Percentiles rank a stretch among this genome's conserved stretches.
These are phyloP conservation scores for Sporophila hypoxantha DNA, from an alignment of 2,113 vertebrate genomes.

Conservation along the genomic window DNA sequence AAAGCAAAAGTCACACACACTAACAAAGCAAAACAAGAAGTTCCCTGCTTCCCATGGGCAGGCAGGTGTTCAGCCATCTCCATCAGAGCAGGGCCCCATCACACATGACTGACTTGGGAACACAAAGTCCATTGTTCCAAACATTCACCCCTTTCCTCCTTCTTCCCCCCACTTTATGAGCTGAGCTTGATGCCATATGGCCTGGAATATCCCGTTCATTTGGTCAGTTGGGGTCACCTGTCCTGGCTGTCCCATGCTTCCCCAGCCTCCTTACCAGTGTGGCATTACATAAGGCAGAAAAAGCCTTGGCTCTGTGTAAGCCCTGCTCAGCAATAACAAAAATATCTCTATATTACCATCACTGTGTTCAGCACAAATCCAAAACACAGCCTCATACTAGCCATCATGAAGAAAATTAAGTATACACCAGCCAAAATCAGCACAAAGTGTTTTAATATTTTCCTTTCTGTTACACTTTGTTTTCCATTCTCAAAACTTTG, in stretches of 20 bases:
- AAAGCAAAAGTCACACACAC: background rate
- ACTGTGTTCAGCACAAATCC: background rate
- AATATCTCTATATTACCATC: too few relatives aligned
- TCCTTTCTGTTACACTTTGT: background rate
- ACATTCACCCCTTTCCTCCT: background rate
- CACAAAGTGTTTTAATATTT: background rate
- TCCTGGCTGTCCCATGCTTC: background rate
- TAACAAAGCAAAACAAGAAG: background rate
- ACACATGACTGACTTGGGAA: background rate
- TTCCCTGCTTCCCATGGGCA: background rate
- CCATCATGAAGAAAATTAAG: background rate
- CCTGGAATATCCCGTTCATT: background rate
- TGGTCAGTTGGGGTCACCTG: background rate
- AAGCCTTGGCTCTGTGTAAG: background rate
- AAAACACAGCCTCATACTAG: background rate
- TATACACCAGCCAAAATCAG: background rate
- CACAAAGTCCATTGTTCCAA: background rate
- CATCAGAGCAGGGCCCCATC: background rate
- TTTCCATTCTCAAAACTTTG: background rate
- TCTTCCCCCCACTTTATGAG: background rate
- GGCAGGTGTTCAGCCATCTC: background rate
- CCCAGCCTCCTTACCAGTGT: rapidly evolving
- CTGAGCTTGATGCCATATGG: background rate
- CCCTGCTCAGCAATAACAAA: background rate
- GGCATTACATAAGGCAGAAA: background rate